Evolutionary conservation across 2,797 vertebrate species (phyloP).

Genomic region (Urocyon cinereoargenteus): DNA sequence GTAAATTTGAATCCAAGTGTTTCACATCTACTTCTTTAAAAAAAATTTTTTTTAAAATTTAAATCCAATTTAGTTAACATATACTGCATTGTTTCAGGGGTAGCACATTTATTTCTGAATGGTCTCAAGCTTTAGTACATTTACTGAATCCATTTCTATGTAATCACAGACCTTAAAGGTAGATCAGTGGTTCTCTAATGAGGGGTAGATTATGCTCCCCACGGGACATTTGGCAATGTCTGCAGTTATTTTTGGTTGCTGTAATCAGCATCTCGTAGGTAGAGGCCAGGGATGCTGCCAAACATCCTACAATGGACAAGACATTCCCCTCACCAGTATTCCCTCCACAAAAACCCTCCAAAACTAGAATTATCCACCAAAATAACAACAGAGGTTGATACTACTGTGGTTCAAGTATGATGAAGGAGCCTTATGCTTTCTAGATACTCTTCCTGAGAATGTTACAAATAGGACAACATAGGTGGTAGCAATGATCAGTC

Average conservation of each 20-base stretch:
- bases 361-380: not conserved
- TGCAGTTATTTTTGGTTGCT: not conserved
- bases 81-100: not conserved
- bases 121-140: not conserved
- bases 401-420: not conserved
- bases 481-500: too few relatives aligned
- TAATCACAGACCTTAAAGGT: not conserved
- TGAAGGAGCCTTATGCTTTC: accelerated
- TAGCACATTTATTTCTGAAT: not conserved
- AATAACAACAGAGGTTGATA: not conserved
- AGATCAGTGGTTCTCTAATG: not conserved
- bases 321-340: too few relatives aligned
- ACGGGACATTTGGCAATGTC: not conserved
- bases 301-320: not conserved
- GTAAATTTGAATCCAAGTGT: not conserved
- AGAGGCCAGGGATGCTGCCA: not conserved
- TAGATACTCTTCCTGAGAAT: not conserved
- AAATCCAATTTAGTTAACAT: not conserved
- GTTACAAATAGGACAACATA: not conserved
- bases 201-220: not conserved
- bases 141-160: not conserved
- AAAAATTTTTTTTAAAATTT: not conserved
- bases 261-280: not conserved
- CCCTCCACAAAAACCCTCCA: not conserved
- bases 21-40: not conserved